A percentile compares a stretch with the other conserved stretches of the same genome.
Conservation (phyloP, 1,140 invertebrate genomes). For the Brachionus plicatilis region DNA sequence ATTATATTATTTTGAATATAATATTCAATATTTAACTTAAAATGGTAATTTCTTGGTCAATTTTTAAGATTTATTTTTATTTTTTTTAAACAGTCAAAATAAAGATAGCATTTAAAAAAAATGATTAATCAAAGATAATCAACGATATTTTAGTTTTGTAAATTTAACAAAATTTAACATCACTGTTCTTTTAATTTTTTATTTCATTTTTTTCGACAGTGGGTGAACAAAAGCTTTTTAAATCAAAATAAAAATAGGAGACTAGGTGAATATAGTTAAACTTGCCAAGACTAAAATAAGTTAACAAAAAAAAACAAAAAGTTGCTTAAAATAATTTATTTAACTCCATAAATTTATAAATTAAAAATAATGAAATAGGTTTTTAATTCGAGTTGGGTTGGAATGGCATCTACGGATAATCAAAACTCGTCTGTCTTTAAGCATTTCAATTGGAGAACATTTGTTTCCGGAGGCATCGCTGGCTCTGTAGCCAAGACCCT, state of each 20-base stretch:
- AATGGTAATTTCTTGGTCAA: no score
- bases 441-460: constrained; percentile 26
- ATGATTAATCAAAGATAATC: no score
- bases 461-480: constrained; percentile 51
- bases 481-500: constrained; percentile 89
- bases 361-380: neutral
- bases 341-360: neutral
- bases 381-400: neutral
- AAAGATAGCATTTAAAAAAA: no score
- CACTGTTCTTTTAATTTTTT: no score
- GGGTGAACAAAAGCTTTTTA: neutral
- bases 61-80: no score
- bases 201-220: no score
- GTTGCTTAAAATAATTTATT: neutral
- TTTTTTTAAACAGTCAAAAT: no score
- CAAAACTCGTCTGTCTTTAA: neutral
- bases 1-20: no score
- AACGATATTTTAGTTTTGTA: no score
- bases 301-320: neutral
- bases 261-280: neutral
- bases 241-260: neutral
- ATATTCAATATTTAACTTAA: no score
- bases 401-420: neutral
- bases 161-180: no score
- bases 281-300: neutral